Percentiles rank a stretch among this genome's conserved stretches.
Conservation (phyloP, 2,113 vertebrate species). For the Marcusenius ussheri region DNA sequence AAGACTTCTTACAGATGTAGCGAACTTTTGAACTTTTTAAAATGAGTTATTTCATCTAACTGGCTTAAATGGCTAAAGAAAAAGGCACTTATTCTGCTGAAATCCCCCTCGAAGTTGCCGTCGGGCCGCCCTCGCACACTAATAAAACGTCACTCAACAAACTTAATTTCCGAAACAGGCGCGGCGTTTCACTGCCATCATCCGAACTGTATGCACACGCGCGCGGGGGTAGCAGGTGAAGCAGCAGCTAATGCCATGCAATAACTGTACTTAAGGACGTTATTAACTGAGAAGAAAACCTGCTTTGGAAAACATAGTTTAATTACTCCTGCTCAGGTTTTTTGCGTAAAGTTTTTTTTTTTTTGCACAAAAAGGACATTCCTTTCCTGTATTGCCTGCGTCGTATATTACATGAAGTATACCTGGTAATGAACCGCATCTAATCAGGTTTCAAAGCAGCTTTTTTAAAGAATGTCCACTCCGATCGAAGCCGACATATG, state of each 20-base stretch:
- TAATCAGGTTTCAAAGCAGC: neutral
- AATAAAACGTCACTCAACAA: slow-evolving; percentile 16
- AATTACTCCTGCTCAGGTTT: neutral
- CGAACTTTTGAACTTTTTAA: neutral
- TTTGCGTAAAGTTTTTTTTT: neutral
- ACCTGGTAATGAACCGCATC: neutral
- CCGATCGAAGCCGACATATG: slow-evolving; percentile 17
- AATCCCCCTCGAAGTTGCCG: neutral
- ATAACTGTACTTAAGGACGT: neutral
- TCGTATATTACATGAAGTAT: neutral
- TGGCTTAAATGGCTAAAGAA: neutral
- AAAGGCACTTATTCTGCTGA: neutral
- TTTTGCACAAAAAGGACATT: neutral
- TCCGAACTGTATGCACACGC: neutral
- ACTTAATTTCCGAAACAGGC: slow-evolving; percentile 2
- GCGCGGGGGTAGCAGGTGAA: neutral
- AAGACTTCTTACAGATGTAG: neutral
- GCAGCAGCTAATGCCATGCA: neutral
- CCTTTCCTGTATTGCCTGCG: neutral
- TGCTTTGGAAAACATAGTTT: neutral
- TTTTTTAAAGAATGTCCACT: slow-evolving; percentile 19
- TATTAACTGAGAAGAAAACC: neutral
- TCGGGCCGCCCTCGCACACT: neutral
- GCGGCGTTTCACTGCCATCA: neutral
- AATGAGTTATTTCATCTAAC: neutral